Evolutionary conservation across 2,888 invertebrate species (phyloP), one percentile per base, ranked within the genome.

Genomic region (Heliconius charithonia): DNA sequence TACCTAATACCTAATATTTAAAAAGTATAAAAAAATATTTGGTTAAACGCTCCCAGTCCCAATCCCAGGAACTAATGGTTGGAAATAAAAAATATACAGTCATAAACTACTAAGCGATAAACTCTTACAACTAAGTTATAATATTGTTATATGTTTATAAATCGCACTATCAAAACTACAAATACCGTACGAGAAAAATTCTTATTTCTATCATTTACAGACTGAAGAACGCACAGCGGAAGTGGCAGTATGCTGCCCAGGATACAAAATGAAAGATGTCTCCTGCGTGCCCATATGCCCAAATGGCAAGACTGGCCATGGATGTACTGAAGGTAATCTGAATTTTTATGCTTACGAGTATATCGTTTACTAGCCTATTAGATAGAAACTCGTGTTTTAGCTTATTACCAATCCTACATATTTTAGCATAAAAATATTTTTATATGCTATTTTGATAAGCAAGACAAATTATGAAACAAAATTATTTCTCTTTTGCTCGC

Each of bases 181-280:
- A 37, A 9, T 37, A 37, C 37, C 37, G 37, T 37, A 37, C 37
- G 10, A 37, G 37, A 37, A 37, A 37, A 37, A 1, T 1, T 37
- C 59, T 59, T n/a, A 59, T 59, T 59, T 59, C 32, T 41, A 13
- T 59, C 7, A 37, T 56, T 78, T 81, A 10, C 91, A 98, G 98
- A 96, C 96, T 78, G 96, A 97, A 85, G 96, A 96, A 85, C 95
- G 96, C 83, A 96, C 95, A 12, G 96, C 96, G 74, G 96, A 95
- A 51, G 96, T 97, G 37, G 96, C 96, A 41, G 96, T 96, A 66
- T 98, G 98, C 90, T 98, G 98, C 86, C 96, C 96, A 78, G 98
- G 97, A 56, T 98, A 96, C 89, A 94, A 95, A 80, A 95, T 96
- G 89, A 95, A 95, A 78, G 95, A 96, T 83, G 96, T 97, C 16